Conservation (phyloP, 2,113 vertebrate species). For the Plecotus auritus region DNA sequence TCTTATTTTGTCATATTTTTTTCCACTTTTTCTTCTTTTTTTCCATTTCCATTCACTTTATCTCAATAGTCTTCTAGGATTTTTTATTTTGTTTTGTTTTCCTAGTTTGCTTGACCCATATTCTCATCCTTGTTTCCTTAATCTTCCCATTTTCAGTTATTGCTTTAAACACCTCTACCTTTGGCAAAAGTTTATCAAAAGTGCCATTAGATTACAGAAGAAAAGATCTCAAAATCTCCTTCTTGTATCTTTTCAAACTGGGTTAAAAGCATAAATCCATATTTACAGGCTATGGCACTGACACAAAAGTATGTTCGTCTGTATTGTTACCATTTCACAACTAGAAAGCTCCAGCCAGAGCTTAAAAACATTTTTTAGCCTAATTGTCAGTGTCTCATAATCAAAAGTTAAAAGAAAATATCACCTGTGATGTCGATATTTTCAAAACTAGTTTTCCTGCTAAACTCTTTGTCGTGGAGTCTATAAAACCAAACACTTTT, state of each 20-base stretch:
- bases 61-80: neutral
- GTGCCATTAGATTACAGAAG: neutral
- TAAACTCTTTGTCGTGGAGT: neutral
- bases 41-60: neutral
- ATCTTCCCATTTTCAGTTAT: neutral
- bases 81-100: neutral
- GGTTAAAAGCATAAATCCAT: neutral
- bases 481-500: neutral
- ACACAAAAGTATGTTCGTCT: neutral
- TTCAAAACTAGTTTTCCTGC: neutral
- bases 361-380: neutral
- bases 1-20: neutral
- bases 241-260: neutral
- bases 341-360: neutral
- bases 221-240: neutral
- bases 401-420: neutral
- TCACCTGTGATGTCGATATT: neutral
- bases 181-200: conserved; percentile 14
- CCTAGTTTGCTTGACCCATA: neutral
- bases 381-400: neutral
- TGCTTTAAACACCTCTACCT: neutral
- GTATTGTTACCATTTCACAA: neutral
- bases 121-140: neutral
- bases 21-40: neutral
- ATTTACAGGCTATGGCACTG: neutral